Evolutionary conservation across 2,797 vertebrate species (phyloP), one percentile per base, ranked within the genome.

Genomic region (Coregonus suidteri): DNA sequence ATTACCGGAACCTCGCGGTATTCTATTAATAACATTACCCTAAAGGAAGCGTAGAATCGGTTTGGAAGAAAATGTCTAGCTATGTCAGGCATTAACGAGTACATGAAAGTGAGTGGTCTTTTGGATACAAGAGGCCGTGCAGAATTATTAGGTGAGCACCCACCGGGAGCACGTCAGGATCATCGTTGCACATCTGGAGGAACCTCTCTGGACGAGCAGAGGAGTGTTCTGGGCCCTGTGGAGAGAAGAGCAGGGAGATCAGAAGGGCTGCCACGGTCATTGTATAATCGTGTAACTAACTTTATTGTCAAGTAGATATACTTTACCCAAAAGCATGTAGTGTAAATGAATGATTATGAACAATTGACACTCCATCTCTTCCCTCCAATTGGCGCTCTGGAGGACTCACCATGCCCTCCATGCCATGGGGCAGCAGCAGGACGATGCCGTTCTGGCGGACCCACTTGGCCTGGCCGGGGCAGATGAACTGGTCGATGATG

Each of bases 111-210:
- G 34, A 73, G 37, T 72, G 31, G 31, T 6, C 20, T 20, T n/a
- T 18, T 4, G 54, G 15, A 62, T 62, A 62, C 37, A 62, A 62
- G 20, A 9, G 56, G n/a, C 15, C 1, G 41, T 20, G 35, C 64
- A 53, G 70, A 52, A 30, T 56, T 1, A 18, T 18, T 31, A 3
- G 51, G 11, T 15, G 51, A 9, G 25, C 20, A 87, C 95, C 92
- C 90, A 97, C 96, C 0, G 96, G 96, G 76, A 95, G 93, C 74
- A 95, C 93, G 0, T 97, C 96, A 0, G 96, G 94, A 81, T 97
- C 96, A 0, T 97, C 96, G 0, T 97, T 97, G 86, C 96, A 97
- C 96, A 97, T 97, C 92, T 97, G 96, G 78, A 97, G 85, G 88
- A 97, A 97, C 11, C 96, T 88, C 83, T 97, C 96, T 0, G 96